Evolutionary conservation across 2,797 vertebrate species (phyloP), one percentile per base, ranked within the genome.

Genomic region (Siniperca scherzeri): DNA sequence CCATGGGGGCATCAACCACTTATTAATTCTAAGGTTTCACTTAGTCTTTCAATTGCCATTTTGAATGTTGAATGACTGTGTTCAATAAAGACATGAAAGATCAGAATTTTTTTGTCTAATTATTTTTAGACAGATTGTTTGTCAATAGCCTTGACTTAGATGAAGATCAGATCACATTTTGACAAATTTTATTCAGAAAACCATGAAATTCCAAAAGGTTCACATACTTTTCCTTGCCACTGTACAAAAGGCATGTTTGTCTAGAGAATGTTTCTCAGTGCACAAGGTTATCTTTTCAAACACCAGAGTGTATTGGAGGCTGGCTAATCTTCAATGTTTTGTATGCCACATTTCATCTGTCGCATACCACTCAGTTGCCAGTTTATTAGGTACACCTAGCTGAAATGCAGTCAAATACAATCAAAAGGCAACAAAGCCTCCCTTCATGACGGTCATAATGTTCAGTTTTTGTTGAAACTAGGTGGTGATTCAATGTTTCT

Each of bases 261-360:
- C 10, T n/a, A 0, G n/a, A 75, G 30, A 30, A 30, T 30, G 30
- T 30, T 30, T 30, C 19, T 44, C n/a, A 22, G 7, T 17, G 38
- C 52, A 33, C 16, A 5, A 38, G 4, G 1, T 12, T 30, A 10
- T 55, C 2, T 52, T 17, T 21, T 60, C 30, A 19, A 10, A 33
- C 9, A 33, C 27, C 17, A 6, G 17, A 12, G 19, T 69, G 33
- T 50, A 8, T 62, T 50, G 61, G 52, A 52, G 22, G 9, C 2
- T 60, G 48, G 27, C n/a, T 27, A 16, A 7, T 9, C 22, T 74
- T 74, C 55, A 6, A 74, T 74, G 21, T 57, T 53, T 56, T 69
- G 48, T 69, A 12, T 71, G 25, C 7, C 19, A 33, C 19, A 22
- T 48, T 48, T 30, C 1, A 44, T 21, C 10, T 59, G 55, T 42